phyloP scores from a whole-genome alignment of 2,888 invertebrate species.

The Platycheirus albimanus region DNA sequence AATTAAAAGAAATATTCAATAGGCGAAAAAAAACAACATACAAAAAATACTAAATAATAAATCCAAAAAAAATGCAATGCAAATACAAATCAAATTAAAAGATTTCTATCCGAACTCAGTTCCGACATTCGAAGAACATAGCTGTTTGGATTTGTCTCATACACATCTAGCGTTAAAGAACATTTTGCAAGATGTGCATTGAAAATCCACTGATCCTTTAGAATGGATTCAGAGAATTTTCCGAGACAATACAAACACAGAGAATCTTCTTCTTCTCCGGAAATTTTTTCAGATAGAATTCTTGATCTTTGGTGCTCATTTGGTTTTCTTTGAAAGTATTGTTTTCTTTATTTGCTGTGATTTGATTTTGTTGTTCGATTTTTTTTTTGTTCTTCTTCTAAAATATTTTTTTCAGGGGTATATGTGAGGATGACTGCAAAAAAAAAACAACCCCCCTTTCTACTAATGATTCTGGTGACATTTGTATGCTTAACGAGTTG shows the following conservation, averaged over 20 bases:
- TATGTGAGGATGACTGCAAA: neutral
- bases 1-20: too few species aligned
- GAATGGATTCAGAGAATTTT: neutral
- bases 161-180: too few species aligned
- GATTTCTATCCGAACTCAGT: neutral
- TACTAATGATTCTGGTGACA: neutral
- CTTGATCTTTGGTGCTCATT: neutral
- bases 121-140: too few species aligned
- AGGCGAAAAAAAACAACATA: too few species aligned
- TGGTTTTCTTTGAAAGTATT: neutral
- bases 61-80: neutral
- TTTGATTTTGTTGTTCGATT: neutral
- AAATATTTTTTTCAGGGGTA: neutral
- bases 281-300: neutral
- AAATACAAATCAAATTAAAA: neutral
- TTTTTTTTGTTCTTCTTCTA: neutral
- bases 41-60: too few species aligned
- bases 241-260: neutral
- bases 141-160: too few species aligned
- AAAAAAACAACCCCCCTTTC: too few species aligned
- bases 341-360: neutral
- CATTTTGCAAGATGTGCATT: neutral
- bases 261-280: slow-evolving; percentile 4
- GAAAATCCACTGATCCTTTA: neutral
- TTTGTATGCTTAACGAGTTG: neutral